Conservation (phyloP, 2,888 invertebrate genomes). For the Orthosia cruda region DNA sequence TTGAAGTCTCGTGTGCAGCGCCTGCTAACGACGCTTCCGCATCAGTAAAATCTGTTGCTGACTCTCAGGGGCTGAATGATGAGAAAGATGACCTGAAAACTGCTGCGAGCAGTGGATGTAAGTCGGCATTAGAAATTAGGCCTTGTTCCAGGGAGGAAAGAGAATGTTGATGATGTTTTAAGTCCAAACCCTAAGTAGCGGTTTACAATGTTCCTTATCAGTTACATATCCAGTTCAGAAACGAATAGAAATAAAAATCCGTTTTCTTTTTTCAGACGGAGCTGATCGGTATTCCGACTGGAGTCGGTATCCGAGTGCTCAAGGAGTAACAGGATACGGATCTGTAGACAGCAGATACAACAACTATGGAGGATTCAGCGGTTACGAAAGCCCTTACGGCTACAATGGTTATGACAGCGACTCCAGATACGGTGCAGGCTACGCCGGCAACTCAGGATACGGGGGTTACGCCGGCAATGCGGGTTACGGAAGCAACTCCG, state of each 20-base stretch:
- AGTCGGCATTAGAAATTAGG: constrained; percentile 58
- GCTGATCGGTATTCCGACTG: constrained; percentile 82
- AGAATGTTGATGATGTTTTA: too few relatives aligned
- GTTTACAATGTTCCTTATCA: too few relatives aligned
- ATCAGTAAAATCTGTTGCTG: constrained; percentile 56
- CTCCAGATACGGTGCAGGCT: constrained; percentile 53
- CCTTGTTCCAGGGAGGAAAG: neutral
- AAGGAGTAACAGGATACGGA: constrained; percentile 78
- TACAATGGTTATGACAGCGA: constrained; percentile 56
- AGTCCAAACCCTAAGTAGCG: too few relatives aligned
- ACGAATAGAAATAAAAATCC: neutral
- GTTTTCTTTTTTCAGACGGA: constrained; percentile 72
- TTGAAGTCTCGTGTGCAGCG: constrained; percentile 69
- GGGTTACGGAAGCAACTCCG: constrained; percentile 56
- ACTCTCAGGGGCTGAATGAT: constrained; percentile 54
- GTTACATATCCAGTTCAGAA: too few relatives aligned
- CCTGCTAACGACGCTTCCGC: constrained; percentile 57
- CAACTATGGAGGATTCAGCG: constrained; percentile 52
- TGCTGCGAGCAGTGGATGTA: constrained; percentile 85
- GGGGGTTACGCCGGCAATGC: constrained; percentile 39
- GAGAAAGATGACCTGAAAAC: constrained; percentile 81
- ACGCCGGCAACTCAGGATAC: constrained; percentile 52
- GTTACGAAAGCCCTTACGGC: constrained; percentile 58
- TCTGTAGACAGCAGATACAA: constrained; percentile 80
- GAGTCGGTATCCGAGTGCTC: constrained; percentile 78